Percentiles rank a stretch among this genome's conserved stretches.
Evolutionary conservation across 2,888 invertebrate species (phyloP).

Genomic region (Aphidoletes aphidimyza): DNA sequence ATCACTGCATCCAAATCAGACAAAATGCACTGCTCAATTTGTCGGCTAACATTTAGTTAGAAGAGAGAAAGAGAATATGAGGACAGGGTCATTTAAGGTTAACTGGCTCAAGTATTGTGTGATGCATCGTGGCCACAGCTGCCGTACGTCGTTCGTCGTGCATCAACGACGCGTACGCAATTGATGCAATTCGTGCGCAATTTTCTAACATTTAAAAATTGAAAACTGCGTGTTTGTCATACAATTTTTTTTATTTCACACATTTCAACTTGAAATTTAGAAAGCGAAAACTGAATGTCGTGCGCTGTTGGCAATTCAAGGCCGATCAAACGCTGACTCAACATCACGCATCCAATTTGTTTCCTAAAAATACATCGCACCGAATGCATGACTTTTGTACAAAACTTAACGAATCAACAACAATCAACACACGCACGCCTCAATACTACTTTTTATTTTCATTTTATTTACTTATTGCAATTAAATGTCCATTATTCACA

Average conservation of each 20-base stretch:
- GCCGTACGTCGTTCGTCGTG: not conserved
- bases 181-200: not conserved
- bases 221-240: not conserved
- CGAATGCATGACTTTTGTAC: too few relatives aligned
- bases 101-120: conserved; percentile 17
- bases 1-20: not conserved
- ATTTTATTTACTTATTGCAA: too few relatives aligned
- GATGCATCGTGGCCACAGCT: not conserved
- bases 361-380: conserved; percentile 22
- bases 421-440: too few relatives aligned
- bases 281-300: conserved; percentile 42
- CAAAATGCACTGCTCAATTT: not conserved
- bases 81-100: conserved; percentile 25
- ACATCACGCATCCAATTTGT: conserved; percentile 25
- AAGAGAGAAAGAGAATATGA: too few relatives aligned
- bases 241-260: not conserved
- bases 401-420: too few relatives aligned
- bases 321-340: conserved; percentile 5
- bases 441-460: not conserved
- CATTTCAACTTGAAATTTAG: conserved; percentile 1
- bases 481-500: too few relatives aligned
- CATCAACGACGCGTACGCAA: not conserved
- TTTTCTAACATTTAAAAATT: not conserved
- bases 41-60: not conserved
- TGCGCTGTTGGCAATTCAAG: not conserved